These are phyloP conservation scores for Platorchestia sp. DNA, from an alignment of 1,140 invertebrate genomes.

Conservation along the genomic window DNA sequence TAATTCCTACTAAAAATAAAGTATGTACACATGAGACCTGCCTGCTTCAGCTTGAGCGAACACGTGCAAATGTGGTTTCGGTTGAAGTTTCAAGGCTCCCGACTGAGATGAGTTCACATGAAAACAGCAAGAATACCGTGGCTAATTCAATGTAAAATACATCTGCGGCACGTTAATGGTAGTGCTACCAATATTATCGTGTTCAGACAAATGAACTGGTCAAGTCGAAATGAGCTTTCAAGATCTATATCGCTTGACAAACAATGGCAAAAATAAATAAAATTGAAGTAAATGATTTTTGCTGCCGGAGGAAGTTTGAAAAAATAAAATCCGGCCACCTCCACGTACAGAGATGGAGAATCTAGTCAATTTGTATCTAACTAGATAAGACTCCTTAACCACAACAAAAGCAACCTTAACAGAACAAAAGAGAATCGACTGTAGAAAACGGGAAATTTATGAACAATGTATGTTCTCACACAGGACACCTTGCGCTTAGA, in stretches of 20 bases:
- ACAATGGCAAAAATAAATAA: neutral
- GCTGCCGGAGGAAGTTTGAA: too few relatives aligned
- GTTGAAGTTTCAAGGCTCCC: neutral
- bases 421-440: too few relatives aligned
- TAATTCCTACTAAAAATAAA: neutral
- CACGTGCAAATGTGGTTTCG: neutral
- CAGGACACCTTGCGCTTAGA: too few relatives aligned
- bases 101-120: neutral
- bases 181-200: neutral
- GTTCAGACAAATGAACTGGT: neutral
- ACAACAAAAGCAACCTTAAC: too few relatives aligned
- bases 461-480: too few relatives aligned
- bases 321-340: too few relatives aligned
- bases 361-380: too few relatives aligned
- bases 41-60: neutral
- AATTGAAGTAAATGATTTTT: too few relatives aligned
- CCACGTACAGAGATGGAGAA: too few relatives aligned
- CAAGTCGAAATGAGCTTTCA: neutral
- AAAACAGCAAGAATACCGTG: neutral
- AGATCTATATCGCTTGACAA: neutral
- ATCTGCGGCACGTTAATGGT: neutral
- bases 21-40: neutral
- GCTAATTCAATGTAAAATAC: neutral
- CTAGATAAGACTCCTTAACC: too few relatives aligned
- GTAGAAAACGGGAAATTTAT: too few relatives aligned